A percentile compares a stretch with the other conserved stretches of the same genome.
Conservation (phyloP, 2,888 invertebrate species). For the Auanema sp. region DNA sequence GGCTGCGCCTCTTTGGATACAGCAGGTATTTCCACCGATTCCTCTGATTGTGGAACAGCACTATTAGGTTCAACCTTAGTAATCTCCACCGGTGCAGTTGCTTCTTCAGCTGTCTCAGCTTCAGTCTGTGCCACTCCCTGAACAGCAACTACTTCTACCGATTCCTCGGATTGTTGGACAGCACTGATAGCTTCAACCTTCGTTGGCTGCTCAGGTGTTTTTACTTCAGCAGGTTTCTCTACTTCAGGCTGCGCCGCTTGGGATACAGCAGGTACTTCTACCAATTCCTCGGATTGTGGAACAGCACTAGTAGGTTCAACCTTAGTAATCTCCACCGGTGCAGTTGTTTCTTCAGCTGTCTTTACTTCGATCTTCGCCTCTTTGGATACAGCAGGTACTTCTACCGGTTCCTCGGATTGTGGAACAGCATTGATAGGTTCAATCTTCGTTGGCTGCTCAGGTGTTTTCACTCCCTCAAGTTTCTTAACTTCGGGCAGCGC, state of each 20-base stretch:
- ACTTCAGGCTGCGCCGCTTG: conserved; percentile 7
- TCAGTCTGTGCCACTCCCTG: no score
- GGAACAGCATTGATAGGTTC: background rate
- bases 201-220: background rate
- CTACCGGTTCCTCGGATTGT: conserved; percentile 9
- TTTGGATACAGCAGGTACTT: background rate
- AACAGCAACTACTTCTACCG: background rate
- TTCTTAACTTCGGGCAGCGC: background rate
- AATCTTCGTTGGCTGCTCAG: background rate
- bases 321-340: conserved; percentile 4
- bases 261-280: conserved; percentile 7
- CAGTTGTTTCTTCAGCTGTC: conserved; percentile 7
- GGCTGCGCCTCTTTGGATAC: conserved; percentile 15
- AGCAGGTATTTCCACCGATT: conserved; percentile 7
- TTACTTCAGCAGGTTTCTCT: conserved; percentile 15
- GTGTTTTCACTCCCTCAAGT: no score
- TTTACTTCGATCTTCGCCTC: conserved; percentile 12
- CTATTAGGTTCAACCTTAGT: conserved; percentile 4
- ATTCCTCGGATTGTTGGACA: no score
- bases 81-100: conserved; percentile 7
- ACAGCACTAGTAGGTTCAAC: conserved; percentile 9
- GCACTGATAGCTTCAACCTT: conserved; percentile 6
- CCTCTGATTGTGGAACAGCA: background rate
- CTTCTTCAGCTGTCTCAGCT: background rate
- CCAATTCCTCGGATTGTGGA: conserved; percentile 15